A percentile compares a stretch with the other conserved stretches of the same genome.
These are phyloP conservation scores for Hirundichthys speculiger DNA, from an alignment of 2,113 vertebrate genomes.

Conservation along the genomic window DNA sequence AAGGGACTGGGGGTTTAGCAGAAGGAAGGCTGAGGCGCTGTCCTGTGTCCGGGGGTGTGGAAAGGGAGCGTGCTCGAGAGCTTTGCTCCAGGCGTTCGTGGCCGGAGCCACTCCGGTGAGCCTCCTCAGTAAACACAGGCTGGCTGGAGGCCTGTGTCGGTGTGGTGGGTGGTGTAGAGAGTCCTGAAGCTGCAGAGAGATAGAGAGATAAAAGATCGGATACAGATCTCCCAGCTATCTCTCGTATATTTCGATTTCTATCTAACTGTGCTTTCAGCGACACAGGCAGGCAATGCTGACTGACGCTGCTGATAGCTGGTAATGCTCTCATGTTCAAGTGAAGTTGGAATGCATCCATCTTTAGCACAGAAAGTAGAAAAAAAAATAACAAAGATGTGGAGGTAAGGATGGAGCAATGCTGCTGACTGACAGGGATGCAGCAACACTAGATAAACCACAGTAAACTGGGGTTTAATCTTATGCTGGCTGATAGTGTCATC, in stretches of 20 bases:
- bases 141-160: constrained; percentile 90
- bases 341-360: constrained; percentile 37
- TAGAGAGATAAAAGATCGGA: neutral
- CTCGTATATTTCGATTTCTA: constrained; percentile 7
- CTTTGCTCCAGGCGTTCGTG: constrained; percentile 83
- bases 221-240: constrained; percentile 12
- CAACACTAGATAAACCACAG: no score
- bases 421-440: no score
- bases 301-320: constrained; percentile 21
- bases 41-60: constrained; percentile 85
- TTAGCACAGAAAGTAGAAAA: constrained; percentile 15
- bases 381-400: constrained; percentile 1
- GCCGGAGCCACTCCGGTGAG: constrained; percentile 84
- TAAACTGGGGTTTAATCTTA: no score
- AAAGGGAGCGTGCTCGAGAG: constrained; percentile 83
- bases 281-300: neutral
- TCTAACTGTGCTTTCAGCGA: neutral
- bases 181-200: constrained; percentile 84
- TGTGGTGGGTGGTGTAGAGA: constrained; percentile 89
- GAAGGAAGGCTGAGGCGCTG: constrained; percentile 84
- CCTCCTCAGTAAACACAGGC: constrained; percentile 87
- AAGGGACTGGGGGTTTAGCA: constrained; percentile 79
- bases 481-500: no score
- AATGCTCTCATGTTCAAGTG: neutral
- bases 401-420: no score